A percentile compares a stretch with the other conserved stretches of the same genome.
Conservation (phyloP, 2,797 vertebrate species). For the Enteromius unitaeniatus region DNA sequence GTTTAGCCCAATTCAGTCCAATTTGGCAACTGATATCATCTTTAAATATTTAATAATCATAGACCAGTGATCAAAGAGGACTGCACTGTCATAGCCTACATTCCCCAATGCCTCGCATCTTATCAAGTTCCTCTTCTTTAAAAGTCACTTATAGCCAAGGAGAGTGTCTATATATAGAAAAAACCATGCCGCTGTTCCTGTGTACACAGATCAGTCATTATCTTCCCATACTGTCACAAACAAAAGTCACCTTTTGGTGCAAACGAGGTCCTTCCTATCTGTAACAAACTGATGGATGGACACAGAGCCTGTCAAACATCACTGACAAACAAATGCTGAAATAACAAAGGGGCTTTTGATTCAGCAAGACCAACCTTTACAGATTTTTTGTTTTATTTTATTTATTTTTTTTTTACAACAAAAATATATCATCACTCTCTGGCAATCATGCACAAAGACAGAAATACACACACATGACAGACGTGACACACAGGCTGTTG, state of each 20-base stretch:
- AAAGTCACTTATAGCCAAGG: slow-evolving; percentile 45
- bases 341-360: slow-evolving; percentile 57
- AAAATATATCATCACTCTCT: neutral
- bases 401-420: neutral
- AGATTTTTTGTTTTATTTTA: slow-evolving; percentile 9
- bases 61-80: slow-evolving; percentile 30
- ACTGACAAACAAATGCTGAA: slow-evolving; percentile 46
- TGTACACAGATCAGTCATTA: slow-evolving; percentile 62
- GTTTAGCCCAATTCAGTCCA: neutral
- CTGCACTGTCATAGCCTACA: neutral
- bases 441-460: slow-evolving; percentile 16
- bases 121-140: slow-evolving; percentile 42
- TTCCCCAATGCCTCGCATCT: slow-evolving; percentile 3
- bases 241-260: slow-evolving; percentile 64
- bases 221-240: slow-evolving; percentile 56
- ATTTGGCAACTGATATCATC: slow-evolving; percentile 6
- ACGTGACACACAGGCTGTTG: slow-evolving; percentile 33
- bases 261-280: slow-evolving; percentile 62
- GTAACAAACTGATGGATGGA: slow-evolving; percentile 59
- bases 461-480: neutral
- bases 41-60: slow-evolving; percentile 64
- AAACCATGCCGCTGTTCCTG: slow-evolving; percentile 32
- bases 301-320: slow-evolving; percentile 46
- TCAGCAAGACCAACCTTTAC: slow-evolving; percentile 6
- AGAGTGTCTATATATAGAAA: slow-evolving; percentile 53